These are phyloP conservation scores for Lethocerus indicus DNA, from an alignment of 1,140 invertebrate species.

Conservation along the genomic window DNA sequence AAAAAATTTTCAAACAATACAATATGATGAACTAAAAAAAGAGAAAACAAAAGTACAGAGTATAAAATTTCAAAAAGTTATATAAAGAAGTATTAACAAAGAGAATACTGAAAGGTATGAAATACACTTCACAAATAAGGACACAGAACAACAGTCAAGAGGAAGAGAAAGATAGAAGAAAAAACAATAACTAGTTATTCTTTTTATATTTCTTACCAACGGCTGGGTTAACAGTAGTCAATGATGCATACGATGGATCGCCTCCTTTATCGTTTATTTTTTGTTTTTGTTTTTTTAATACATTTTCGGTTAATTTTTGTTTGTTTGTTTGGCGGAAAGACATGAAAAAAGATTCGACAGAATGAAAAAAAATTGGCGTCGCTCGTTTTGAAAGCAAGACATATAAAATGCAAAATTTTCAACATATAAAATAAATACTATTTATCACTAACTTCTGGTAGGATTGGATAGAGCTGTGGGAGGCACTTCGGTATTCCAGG, in stretches of 20 bases:
- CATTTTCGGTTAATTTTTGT: neutral
- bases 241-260: conserved; percentile 22
- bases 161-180: neutral
- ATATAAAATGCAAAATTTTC: neutral
- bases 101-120: conserved; percentile 3
- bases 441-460: neutral
- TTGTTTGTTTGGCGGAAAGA: conserved; percentile 14
- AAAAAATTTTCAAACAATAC: neutral
- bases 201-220: conserved; percentile 24
- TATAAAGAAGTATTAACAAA: no score
- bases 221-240: conserved; percentile 23
- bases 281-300: neutral
- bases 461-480: no score
- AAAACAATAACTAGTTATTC: neutral
- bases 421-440: neutral
- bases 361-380: neutral
- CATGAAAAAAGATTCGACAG: neutral
- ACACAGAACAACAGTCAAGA: neutral
- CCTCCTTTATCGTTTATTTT: conserved; percentile 19
- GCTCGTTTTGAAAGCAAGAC: neutral
- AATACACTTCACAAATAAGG: conserved; percentile 3
- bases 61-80: neutral
- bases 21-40: neutral
- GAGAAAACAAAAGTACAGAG: neutral
- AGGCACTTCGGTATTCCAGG: no score